Percentiles rank a stretch among this genome's conserved stretches.
These are phyloP conservation scores for Hoplias malabaricus DNA, from an alignment of 2,113 vertebrate genomes.

Conservation along the genomic window DNA sequence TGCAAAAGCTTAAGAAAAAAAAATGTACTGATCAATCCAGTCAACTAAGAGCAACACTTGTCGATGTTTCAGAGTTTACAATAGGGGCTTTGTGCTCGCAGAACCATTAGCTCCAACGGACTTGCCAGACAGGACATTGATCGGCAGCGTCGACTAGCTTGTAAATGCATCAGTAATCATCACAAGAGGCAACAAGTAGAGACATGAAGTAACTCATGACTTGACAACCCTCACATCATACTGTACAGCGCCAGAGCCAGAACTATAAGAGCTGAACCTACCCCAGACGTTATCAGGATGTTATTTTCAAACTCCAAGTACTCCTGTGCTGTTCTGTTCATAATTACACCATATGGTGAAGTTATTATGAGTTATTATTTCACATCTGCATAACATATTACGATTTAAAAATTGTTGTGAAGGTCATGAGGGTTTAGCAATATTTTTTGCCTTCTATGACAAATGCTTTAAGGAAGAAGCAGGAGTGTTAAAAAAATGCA, in stretches of 20 bases:
- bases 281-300: background rate
- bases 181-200: constrained; percentile 42
- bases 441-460: constrained; percentile 4
- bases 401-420: background rate
- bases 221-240: background rate
- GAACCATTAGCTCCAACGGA: constrained; percentile 76
- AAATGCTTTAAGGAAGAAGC: background rate
- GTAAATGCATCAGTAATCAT: constrained; percentile 69
- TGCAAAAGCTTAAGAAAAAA: constrained; percentile 71
- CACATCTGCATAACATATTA: background rate
- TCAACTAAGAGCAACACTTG: constrained; percentile 74
- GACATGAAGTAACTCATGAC: constrained; percentile 27
- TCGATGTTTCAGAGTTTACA: constrained; percentile 72
- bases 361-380: background rate
- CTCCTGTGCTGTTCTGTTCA: background rate
- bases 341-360: background rate
- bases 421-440: constrained; percentile 14
- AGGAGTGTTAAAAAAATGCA: background rate
- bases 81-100: constrained; percentile 70
- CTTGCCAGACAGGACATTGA: constrained; percentile 73
- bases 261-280: background rate
- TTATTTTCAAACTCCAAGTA: background rate
- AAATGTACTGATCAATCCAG: constrained; percentile 79
- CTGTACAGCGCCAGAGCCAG: background rate
- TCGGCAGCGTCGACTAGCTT: constrained; percentile 51